phyloP scores from a whole-genome alignment of 2,113 vertebrate genomes.

The Nibea albiflora region DNA sequence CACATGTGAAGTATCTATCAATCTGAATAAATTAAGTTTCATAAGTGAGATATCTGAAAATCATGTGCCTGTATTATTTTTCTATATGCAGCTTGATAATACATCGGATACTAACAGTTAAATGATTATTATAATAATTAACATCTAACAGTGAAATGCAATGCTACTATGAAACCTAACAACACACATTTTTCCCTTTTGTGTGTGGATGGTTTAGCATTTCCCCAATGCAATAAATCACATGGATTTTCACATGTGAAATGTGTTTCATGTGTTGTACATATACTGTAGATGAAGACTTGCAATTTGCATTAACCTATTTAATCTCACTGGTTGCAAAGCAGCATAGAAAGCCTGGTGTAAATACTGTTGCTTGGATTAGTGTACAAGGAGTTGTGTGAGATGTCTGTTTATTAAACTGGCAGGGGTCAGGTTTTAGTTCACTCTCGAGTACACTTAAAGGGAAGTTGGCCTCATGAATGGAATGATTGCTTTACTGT shows the following conservation, averaged over 20 bases:
- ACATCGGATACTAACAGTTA: no score
- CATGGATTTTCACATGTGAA: neutral
- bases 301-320: slow-evolving; percentile 12
- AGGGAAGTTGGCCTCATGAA: neutral
- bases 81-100: no score
- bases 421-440: neutral
- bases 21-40: no score
- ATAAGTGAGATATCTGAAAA: no score
- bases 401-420: slow-evolving; percentile 6
- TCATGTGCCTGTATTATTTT: no score
- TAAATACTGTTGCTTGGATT: slow-evolving; percentile 13
- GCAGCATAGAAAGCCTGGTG: neutral
- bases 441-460: neutral
- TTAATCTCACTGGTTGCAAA: slow-evolving; percentile 2
- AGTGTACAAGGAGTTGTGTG: neutral
- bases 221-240: no score
- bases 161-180: no score
- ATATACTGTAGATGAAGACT: neutral
- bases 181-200: no score
- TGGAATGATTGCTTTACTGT: slow-evolving; percentile 8
- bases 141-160: no score
- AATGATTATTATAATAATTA: no score
- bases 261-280: neutral
- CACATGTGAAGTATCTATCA: no score
- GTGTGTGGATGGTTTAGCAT: neutral